Evolutionary conservation across 2,797 vertebrate genomes (phyloP), one percentile per base, ranked within the genome.

Genomic region (Morelia viridis): DNA sequence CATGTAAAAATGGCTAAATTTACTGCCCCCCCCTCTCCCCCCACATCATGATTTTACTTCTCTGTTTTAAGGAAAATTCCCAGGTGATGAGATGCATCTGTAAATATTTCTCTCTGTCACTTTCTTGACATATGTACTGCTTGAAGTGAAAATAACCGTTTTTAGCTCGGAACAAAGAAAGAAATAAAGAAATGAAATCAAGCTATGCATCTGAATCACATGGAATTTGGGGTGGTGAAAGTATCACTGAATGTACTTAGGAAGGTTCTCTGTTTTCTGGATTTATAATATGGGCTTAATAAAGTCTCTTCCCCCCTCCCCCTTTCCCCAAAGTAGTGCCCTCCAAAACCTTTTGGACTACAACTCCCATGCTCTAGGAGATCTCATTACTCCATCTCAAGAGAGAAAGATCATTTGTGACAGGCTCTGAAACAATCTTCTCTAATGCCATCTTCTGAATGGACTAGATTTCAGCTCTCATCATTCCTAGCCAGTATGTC

Each of bases 1-100:
- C 96, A 95, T 96, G 95, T 95, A 96, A 97, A 97, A 97, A 96
- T 96, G 95, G 96, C 95, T 96, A 96, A 97, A 97, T 97, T 97
- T 97, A 96, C 97, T 9, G 4, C 35, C 71, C 35, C 19, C 28
- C 46, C 6, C 50, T 96, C 96, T 95, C 92, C 95, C 24, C 92
- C 94, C 94, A 97, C 96, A 96, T 95, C 96, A 94, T 92, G 96
- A 96, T 94, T 41, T 41, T 95, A 93, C 88, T 95, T 90, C 91
- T 95, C 93, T 92, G 94, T 95, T 94, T 96, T 91, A 83, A 94
- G 95, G 94, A 91, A 88, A 91, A 85, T 64, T 85, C 62, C 84
- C 90, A 62, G 65, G 93, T 89, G 86, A 88, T 89, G 89, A 60
- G 92, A 96, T 93, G 95, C 92, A 28, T n/a, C 91, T 93, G 95